Evolutionary conservation across 2,113 vertebrate species (phyloP).

Genomic region (Condylura cristata): DNA sequence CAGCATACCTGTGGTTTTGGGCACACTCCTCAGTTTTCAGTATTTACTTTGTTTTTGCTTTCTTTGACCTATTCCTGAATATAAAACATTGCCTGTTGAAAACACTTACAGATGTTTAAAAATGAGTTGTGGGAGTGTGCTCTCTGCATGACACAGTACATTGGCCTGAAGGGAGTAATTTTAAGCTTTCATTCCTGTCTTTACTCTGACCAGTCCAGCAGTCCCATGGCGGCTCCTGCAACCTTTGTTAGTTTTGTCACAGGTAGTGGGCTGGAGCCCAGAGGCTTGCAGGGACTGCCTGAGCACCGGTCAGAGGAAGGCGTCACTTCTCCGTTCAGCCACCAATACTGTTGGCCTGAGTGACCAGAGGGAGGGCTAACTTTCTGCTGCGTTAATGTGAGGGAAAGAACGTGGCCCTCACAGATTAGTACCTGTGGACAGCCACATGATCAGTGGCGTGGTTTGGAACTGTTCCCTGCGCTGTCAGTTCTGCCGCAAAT

Average conservation of each 20-base stretch:
- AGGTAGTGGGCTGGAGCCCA: background rate
- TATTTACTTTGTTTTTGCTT: background rate
- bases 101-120: too few species aligned
- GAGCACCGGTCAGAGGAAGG: background rate
- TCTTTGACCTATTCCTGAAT: background rate
- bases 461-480: background rate
- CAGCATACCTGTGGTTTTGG: conserved; percentile 57
- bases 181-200: background rate
- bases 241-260: background rate
- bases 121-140: background rate
- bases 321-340: background rate
- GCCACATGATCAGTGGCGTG: background rate
- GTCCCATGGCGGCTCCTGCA: background rate
- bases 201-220: background rate
- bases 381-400: background rate
- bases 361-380: background rate
- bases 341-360: background rate
- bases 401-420: background rate
- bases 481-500: background rate
- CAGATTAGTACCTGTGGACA: background rate
- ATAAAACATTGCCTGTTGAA: background rate
- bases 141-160: background rate
- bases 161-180: background rate
- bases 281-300: background rate
- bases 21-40: background rate